Evolutionary conservation across 2,797 vertebrate species (phyloP), one percentile per base, ranked within the genome.

Genomic region (Euphonia xanthogaster): DNA sequence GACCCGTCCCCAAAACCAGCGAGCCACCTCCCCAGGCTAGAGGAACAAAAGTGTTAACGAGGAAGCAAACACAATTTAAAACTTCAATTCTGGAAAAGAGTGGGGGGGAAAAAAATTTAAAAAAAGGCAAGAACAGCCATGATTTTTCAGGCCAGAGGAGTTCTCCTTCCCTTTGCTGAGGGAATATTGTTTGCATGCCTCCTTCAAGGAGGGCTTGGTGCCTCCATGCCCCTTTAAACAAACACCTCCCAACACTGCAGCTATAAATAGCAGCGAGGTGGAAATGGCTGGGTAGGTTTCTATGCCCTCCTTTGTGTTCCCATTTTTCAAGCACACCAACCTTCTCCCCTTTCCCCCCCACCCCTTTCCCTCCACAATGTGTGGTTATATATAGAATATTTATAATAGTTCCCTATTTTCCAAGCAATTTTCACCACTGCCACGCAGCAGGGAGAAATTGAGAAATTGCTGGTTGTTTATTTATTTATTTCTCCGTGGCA

Each of bases 171-270:
- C 79, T 89, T 33, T 39, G 81, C 92, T 84, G 88, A 85, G 70
- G 58, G 68, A 75, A 90, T 94, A 78, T 91, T 95, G 85, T 96
- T 94, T 96, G 89, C 89, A 10, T 5, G 78, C 31, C 84, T 93
- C 76, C 76, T 91, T 48, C 73, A 65, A 86, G 91, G 78, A 93
- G 94, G 86, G 70, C 39, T 91, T n/a, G 87, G 92, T 73, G 81
- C 95, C 81, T 94, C 88, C 84, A 25, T 87, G 93, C 95, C 86
- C 94, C 93, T 96, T 97, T 96, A 96, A 96, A 93, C 94, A 96
- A 97, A 96, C 92, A 95, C 91, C 89, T 96, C 62, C 6, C 93
- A 88, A 84, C 44, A 6, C 54, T 37, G 45, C 6, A 33, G 85
- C 94, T 94, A 94, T 94, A 96, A 97, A 97, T 96, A 97, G 89